phyloP scores from a whole-genome alignment of 2,888 invertebrate genomes.

The Megaustenia siamemsis region DNA sequence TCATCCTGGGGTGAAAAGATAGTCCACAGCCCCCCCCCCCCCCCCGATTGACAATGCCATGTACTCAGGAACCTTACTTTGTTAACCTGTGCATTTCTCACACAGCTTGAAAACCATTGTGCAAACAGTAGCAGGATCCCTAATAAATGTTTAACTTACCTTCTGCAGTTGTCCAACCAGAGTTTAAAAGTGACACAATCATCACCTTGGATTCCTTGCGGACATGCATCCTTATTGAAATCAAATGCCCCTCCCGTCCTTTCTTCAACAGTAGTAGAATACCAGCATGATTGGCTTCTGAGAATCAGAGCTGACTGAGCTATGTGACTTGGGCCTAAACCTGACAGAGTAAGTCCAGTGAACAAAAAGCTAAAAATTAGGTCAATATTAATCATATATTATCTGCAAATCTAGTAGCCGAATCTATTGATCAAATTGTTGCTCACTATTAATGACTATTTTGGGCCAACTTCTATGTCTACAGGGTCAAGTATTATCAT shows the following conservation, averaged over 20 bases:
- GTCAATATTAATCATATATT: background rate
- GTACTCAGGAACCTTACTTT: too few relatives aligned
- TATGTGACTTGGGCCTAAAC: background rate
- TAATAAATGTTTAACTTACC: constrained; percentile 20
- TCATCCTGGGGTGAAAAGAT: too few relatives aligned
- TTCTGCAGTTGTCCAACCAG: constrained; percentile 74
- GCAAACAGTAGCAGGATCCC: background rate
- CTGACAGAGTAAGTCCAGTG: background rate
- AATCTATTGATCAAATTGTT: too few relatives aligned
- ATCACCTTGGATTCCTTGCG: constrained; percentile 76
- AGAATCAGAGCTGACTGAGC: background rate
- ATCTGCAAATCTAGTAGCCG: too few relatives aligned
- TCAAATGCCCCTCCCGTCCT: background rate
- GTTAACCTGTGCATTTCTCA: too few relatives aligned
- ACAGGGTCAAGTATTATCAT: too few relatives aligned
- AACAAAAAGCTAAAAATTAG: background rate
- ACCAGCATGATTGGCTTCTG: background rate
- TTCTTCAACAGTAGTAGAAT: background rate
- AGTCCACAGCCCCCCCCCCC: too few relatives aligned
- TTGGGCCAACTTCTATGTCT: too few relatives aligned
- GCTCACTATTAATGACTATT: too few relatives aligned
- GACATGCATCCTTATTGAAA: constrained; percentile 55
- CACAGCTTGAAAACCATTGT: too few relatives aligned
- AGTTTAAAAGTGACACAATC: constrained; percentile 69
- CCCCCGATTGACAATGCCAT: too few relatives aligned